phyloP scores from a whole-genome alignment of 2,113 vertebrate genomes.

The Octodon degus region DNA sequence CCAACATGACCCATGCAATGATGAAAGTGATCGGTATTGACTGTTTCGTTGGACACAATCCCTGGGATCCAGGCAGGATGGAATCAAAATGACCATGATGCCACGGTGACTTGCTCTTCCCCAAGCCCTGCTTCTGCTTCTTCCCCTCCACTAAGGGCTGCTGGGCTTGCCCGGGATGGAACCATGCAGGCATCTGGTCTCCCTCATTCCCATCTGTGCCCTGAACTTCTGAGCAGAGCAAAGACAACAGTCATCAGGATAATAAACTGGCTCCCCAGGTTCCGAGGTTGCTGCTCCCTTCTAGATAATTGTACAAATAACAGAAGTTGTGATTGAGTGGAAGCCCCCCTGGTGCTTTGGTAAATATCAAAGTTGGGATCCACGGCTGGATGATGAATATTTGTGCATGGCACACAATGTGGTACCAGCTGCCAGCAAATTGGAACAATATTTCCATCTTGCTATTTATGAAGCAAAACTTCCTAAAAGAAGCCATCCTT shows the following conservation, averaged over 20 bases:
- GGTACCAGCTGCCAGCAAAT: conserved; percentile 79
- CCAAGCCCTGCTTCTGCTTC: conserved; percentile 30
- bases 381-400: conserved; percentile 78
- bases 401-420: conserved; percentile 65
- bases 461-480: conserved; percentile 71
- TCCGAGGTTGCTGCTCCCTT: conserved; percentile 69
- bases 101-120: neutral
- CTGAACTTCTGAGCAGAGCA: conserved; percentile 68
- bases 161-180: conserved; percentile 63
- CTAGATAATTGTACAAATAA: conserved; percentile 37
- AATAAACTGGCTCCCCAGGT: conserved; percentile 72
- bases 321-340: conserved; percentile 71
- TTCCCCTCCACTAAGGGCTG: conserved; percentile 38
- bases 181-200: conserved; percentile 62
- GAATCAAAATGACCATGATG: neutral
- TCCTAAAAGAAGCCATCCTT: conserved; percentile 71
- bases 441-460: conserved; percentile 75
- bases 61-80: neutral
- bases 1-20: neutral
- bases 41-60: neutral
- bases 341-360: conserved; percentile 60
- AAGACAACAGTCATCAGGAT: conserved; percentile 68
- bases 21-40: neutral
- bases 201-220: conserved; percentile 72
- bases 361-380: conserved; percentile 72